phyloP scores from a whole-genome alignment of 2,797 vertebrate species.

The Intellagama lesueurii region DNA sequence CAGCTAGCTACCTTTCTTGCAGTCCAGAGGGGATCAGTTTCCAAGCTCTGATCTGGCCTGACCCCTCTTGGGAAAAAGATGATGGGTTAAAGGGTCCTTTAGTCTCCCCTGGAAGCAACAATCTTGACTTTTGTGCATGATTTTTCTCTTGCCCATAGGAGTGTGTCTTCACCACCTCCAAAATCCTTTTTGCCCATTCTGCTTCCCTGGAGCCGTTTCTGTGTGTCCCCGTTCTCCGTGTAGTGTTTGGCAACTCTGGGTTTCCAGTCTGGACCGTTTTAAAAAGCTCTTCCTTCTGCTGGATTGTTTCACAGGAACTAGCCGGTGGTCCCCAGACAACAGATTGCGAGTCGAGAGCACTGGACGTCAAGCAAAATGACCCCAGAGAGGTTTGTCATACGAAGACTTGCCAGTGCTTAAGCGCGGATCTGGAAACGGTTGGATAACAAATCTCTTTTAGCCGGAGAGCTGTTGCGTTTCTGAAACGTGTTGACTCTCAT shows the following conservation, averaged over 20 bases:
- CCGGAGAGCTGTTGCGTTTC: not conserved
- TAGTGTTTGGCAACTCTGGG: not conserved
- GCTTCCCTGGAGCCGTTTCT: not conserved
- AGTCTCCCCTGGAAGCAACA: too few relatives aligned
- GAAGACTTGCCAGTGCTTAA: accelerated
- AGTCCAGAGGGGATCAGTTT: not conserved
- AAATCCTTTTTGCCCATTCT: not conserved
- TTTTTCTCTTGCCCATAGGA: not conserved
- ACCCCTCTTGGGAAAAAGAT: too few relatives aligned
- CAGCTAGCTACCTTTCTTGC: not conserved
- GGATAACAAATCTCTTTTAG: not conserved
- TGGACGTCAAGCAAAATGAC: constrained; percentile 80
- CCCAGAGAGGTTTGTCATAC: constrained; percentile 81
- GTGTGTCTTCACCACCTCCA: not conserved
- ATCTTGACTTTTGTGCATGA: not conserved
- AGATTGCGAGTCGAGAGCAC: constrained; percentile 67
- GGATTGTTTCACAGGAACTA: constrained; percentile 67
- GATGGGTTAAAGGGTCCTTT: too few relatives aligned
- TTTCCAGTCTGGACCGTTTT: not conserved
- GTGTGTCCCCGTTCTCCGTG: not conserved
- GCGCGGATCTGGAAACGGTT: accelerated
- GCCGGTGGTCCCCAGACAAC: constrained; percentile 62
- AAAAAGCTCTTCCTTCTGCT: constrained; percentile 18
- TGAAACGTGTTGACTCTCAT: too few relatives aligned
- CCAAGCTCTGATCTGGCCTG: not conserved